Evolutionary conservation across 1,140 invertebrate genomes (phyloP).

Genomic region (Parapsyche elsis): DNA sequence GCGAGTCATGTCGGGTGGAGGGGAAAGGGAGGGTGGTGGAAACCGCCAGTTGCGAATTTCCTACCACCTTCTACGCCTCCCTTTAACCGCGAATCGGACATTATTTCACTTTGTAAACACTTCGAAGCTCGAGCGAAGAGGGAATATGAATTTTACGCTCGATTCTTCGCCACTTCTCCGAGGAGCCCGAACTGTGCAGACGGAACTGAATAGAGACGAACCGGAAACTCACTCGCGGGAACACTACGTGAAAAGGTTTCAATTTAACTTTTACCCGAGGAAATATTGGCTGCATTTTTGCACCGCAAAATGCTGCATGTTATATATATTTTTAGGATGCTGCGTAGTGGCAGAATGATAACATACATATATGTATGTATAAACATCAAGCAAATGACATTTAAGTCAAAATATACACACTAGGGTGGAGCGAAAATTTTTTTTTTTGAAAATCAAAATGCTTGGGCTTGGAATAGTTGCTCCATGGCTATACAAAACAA

Average conservation of each 20-base stretch:
- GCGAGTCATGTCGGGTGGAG: neutral
- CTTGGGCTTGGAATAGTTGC: no score
- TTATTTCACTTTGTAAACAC: conserved; percentile 37
- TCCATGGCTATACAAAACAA: no score
- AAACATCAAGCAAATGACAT: no score
- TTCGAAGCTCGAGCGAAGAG: neutral
- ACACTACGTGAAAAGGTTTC: conserved; percentile 14
- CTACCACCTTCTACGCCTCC: neutral
- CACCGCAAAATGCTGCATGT: neutral
- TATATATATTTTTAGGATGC: no score
- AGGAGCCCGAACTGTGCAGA: neutral
- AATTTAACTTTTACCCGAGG: neutral
- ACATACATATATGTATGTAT: no score
- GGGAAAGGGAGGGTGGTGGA: neutral
- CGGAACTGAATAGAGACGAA: neutral
- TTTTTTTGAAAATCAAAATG: no score
- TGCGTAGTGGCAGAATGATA: no score
- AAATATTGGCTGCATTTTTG: neutral
- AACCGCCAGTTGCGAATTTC: conserved; percentile 8
- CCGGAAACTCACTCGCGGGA: neutral
- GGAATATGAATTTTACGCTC: conserved; percentile 19
- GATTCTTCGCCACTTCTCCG: neutral
- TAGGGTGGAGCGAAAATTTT: no score
- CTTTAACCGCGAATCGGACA: neutral
- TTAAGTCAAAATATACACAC: no score